Percentiles rank a stretch among this genome's conserved stretches.
These are phyloP conservation scores for Stegodyphus dumicola DNA, from an alignment of 1,140 invertebrate species.

Conservation along the genomic window DNA sequence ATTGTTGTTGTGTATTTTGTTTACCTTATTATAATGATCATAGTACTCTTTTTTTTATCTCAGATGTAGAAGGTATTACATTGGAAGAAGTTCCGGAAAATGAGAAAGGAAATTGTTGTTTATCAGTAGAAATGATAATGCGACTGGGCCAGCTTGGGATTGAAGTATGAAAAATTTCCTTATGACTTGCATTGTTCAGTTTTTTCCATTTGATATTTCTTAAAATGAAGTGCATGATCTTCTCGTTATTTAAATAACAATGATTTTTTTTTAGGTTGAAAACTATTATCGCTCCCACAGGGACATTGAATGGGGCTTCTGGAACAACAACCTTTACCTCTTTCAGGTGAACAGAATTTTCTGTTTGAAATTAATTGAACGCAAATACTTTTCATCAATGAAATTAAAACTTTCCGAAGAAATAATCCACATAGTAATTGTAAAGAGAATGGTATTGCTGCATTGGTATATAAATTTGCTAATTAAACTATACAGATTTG, in stretches of 20 bases:
- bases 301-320: slow-evolving; percentile 63
- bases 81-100: slow-evolving; percentile 23
- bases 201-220: no score
- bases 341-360: slow-evolving; percentile 37
- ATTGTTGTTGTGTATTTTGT: no score
- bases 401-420: no score
- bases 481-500: no score
- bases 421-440: no score
- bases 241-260: neutral
- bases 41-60: neutral
- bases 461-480: no score
- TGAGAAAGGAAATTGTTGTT: slow-evolving; percentile 13
- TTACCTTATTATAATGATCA: no score
- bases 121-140: slow-evolving; percentile 39
- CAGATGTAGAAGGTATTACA: neutral
- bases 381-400: no score
- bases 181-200: neutral
- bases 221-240: neutral
- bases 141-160: slow-evolving; percentile 35
- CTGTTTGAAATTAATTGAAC: no score
- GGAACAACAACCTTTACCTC: slow-evolving; percentile 32
- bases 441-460: no score
- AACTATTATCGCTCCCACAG: slow-evolving; percentile 29
- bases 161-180: neutral
- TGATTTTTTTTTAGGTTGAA: slow-evolving; percentile 26